Percentiles rank a stretch among this genome's conserved stretches.
phyloP scores from a whole-genome alignment of 2,113 vertebrate genomes.

The Catharus minimus region DNA sequence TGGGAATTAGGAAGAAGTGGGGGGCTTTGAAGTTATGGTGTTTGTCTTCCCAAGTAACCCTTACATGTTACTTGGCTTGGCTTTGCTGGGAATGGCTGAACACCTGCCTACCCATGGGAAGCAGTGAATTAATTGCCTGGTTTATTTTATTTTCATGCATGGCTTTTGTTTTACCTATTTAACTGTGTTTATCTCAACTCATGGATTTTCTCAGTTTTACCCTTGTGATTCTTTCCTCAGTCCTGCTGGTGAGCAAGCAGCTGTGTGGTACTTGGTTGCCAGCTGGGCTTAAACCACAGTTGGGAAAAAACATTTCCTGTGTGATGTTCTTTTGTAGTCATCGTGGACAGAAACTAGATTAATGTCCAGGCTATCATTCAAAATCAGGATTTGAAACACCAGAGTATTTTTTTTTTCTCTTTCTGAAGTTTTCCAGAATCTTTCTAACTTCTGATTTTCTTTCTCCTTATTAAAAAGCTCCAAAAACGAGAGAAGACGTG shows the following conservation, averaged over 20 bases:
- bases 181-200: not conserved
- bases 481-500: slow-evolving; percentile 99
- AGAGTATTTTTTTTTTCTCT: slow-evolving; percentile 55
- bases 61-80: not conserved
- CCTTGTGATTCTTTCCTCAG: not conserved
- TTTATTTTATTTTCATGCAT: not conserved
- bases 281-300: not conserved
- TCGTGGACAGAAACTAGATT: not conserved
- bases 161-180: not conserved
- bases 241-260: not conserved
- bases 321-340: not conserved
- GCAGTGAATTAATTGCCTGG: not conserved
- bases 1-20: not conserved
- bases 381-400: not conserved
- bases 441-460: slow-evolving; percentile 83
- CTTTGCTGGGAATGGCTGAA: not conserved
- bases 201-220: not conserved
- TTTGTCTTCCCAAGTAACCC: not conserved
- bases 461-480: slow-evolving; percentile 92
- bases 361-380: not conserved
- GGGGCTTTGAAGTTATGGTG: fast-evolving
- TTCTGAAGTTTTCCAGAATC: slow-evolving; percentile 67
- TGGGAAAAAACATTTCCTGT: not conserved
- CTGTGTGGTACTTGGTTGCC: not conserved
- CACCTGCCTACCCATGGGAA: not conserved